Evolutionary conservation across 2,113 vertebrate genomes (phyloP).

Genomic region (Grammomys dolichurus): DNA sequence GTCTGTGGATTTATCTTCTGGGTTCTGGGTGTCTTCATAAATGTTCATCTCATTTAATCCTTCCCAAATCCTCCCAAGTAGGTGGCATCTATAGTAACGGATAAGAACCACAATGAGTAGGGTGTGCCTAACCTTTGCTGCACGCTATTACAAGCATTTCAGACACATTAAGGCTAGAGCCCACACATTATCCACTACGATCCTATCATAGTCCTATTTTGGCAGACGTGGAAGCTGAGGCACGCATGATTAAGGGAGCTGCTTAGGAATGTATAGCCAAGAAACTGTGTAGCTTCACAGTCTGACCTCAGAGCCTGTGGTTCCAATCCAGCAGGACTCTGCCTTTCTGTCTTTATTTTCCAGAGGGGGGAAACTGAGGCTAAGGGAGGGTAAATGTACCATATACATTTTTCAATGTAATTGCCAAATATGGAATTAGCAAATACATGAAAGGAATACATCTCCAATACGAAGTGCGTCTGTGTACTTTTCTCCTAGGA

Average conservation of each 20-base stretch:
- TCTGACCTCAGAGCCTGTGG: background rate
- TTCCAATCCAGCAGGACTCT: background rate
- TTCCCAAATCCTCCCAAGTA: background rate
- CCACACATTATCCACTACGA: background rate
- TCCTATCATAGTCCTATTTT: background rate
- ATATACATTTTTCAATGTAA: background rate
- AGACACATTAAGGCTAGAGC: background rate
- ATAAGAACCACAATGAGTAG: background rate
- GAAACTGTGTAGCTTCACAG: background rate
- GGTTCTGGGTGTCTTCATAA: background rate
- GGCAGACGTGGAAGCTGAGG: background rate
- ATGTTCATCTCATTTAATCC: background rate
- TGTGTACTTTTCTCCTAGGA: conserved; percentile 74
- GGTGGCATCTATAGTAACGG: background rate
- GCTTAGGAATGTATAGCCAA: background rate
- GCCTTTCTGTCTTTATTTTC: background rate
- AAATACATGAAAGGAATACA: background rate
- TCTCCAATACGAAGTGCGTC: conserved; percentile 15
- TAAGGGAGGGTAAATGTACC: background rate
- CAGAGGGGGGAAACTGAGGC: background rate
- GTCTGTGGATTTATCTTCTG: background rate
- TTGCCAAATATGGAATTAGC: background rate
- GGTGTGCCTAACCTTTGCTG: background rate
- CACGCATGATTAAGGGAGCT: background rate
- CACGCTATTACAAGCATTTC: background rate